A percentile compares a stretch with the other conserved stretches of the same genome.
phyloP scores from a whole-genome alignment of 2,797 vertebrate genomes.

The Streptopelia turtur region DNA sequence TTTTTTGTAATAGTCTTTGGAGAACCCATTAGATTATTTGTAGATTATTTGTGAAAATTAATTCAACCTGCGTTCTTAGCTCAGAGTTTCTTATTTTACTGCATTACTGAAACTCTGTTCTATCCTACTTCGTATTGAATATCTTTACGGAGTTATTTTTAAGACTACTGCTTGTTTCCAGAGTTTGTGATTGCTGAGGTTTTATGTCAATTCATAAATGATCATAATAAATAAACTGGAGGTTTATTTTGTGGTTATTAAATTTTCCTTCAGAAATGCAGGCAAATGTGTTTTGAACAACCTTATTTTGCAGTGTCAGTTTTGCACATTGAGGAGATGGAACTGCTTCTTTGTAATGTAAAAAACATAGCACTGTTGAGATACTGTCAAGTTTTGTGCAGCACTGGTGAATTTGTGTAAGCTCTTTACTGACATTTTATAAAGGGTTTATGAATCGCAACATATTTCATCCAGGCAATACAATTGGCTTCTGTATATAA shows the following conservation, averaged over 20 bases:
- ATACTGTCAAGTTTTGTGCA: neutral
- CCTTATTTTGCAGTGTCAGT: neutral
- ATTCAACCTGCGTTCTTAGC: neutral
- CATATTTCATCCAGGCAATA: neutral
- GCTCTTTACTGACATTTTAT: neutral
- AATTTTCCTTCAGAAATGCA: neutral
- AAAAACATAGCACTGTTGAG: neutral
- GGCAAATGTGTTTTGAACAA: neutral
- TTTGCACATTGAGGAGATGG: rapidly evolving
- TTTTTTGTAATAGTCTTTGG: neutral
- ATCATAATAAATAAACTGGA: neutral
- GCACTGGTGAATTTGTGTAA: neutral
- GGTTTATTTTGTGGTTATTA: neutral
- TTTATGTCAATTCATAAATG: neutral
- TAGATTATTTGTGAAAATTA: neutral
- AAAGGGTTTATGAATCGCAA: neutral
- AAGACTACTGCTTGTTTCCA: neutral
- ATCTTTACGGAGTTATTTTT: neutral
- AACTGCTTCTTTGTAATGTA: neutral
- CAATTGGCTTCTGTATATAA: neutral
- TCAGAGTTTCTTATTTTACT: neutral
- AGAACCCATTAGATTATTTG: neutral
- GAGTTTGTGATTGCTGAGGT: neutral
- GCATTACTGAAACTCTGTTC: neutral
- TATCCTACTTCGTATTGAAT: neutral